Evolutionary conservation across 2,888 invertebrate species (phyloP).

Genomic region (Malachius bipustulatus): DNA sequence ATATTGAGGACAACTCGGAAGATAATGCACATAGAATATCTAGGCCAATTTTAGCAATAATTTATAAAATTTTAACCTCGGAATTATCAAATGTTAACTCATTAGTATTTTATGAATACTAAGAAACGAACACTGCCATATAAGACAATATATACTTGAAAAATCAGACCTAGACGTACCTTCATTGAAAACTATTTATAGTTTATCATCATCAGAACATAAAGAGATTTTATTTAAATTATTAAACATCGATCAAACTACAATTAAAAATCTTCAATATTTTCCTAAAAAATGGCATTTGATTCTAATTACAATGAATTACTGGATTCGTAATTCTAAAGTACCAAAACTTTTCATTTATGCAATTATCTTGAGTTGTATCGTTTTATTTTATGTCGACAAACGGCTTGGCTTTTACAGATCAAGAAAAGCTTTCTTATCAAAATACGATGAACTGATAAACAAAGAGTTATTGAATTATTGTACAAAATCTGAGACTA

Average conservation of each 20-base stretch:
- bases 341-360: conserved; percentile 41
- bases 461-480: conserved; percentile 15
- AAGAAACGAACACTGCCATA: conserved; percentile 23
- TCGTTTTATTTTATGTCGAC: conserved; percentile 48
- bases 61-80: conserved; percentile 37
- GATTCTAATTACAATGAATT: conserved; percentile 45
- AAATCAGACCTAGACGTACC: conserved; percentile 26
- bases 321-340: conserved; percentile 42
- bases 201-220: conserved; percentile 24
- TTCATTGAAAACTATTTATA: conserved; percentile 29
- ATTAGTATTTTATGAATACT: conserved; percentile 28
- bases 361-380: conserved; percentile 45
- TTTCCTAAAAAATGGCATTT: conserved; percentile 49
- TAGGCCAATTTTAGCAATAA: conserved; percentile 49
- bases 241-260: conserved; percentile 36
- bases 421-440: conserved; percentile 31
- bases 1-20: conserved; percentile 56
- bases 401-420: conserved; percentile 44
- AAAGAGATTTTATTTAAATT: conserved; percentile 39
- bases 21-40: conserved; percentile 48
- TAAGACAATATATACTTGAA: conserved; percentile 20
- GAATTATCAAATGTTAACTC: conserved; percentile 13
- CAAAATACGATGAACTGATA: conserved; percentile 36
- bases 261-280: conserved; percentile 33
- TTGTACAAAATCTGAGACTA: conserved; percentile 21